Conservation (phyloP, 2,888 invertebrate genomes). For the Pomacea canaliculata region DNA sequence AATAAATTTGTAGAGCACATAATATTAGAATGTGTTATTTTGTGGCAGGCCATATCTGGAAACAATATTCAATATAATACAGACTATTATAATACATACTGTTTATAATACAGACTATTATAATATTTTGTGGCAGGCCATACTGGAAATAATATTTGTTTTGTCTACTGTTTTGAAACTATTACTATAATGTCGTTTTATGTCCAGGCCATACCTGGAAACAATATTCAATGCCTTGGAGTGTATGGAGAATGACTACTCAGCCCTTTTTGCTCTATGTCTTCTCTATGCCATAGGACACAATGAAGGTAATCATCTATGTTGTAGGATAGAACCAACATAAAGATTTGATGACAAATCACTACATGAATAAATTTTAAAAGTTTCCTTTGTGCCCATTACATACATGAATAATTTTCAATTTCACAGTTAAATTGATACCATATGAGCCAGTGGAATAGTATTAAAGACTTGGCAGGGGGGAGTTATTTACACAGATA, state of each 20-base stretch:
- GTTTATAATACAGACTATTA: no score
- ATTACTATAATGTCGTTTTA: no score
- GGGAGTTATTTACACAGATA: neutral
- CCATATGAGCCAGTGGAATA: no score
- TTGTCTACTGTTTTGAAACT: conserved; percentile 74
- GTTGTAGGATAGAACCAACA: no score
- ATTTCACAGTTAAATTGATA: neutral
- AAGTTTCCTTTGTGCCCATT: neutral
- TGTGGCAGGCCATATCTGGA: neutral
- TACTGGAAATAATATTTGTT: neutral
- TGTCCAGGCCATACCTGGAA: conserved; percentile 70
- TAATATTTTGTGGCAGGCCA: no score
- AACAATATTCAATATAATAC: neutral
- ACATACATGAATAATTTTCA: neutral
- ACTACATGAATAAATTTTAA: neutral
- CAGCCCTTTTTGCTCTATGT: conserved; percentile 90
- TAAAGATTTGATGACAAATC: no score
- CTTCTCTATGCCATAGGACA: conserved; percentile 92
- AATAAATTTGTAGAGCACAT: no score
- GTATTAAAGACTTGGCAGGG: no score
- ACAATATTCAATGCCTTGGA: conserved; percentile 88
- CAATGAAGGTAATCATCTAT: conserved; percentile 83
- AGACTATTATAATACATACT: no score
- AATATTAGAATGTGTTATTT: no score
- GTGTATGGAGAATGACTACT: conserved; percentile 93